Base-by-base conservation (phyloP, 2,113 vertebrate genomes). In the Tachysurus vachellii region DNA sequence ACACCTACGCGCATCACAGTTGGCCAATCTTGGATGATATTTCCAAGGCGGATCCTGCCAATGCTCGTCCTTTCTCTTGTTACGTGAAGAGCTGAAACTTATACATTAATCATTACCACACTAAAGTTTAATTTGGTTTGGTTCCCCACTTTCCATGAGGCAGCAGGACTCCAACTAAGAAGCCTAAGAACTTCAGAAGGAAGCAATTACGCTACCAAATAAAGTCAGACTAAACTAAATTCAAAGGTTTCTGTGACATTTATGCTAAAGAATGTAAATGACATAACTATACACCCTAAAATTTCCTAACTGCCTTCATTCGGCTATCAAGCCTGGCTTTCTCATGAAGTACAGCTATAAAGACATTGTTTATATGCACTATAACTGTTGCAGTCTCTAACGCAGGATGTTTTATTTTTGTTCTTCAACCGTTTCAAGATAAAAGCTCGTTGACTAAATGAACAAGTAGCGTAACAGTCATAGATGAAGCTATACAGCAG, bases 21-120 rank as follows among this genome's bases (percentile, higher is more conserved):
- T 44, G 75, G 36, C 76, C 82, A 84, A 86, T 84, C 89, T 88
- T 86, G 80, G 83, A 84, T 85, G 82, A 89, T 90, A 86, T 86
- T 87, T 88, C 77, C 80, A 61, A 82, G 31, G 68, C 83, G 64
- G 82, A 88, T 88, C 80, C 87, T 84, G 83, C 83, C 85, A 84
- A 54, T 84, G 87, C 83, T 75, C 75, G 87, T 89, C 85, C 87
- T 91, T 88, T 88, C 90, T 91, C 88, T 54, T 89, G 82, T 90
- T 90, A 91, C 89, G 86, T 80, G 86, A 86, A 90, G 86, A 89
- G 56, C 86, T 36, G 76, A 89, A 86, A 84, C 83, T 86, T 90
- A 91, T 90, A 89, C 88, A 91, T 91, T 89, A 91, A 90, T 91
- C 85, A 91, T 91, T 47, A 91, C 81, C 68, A 82, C 82, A 73